Evolutionary conservation across 2,797 vertebrate genomes (phyloP), one percentile per base, ranked within the genome.

Genomic region (Hippocampus kuda): DNA sequence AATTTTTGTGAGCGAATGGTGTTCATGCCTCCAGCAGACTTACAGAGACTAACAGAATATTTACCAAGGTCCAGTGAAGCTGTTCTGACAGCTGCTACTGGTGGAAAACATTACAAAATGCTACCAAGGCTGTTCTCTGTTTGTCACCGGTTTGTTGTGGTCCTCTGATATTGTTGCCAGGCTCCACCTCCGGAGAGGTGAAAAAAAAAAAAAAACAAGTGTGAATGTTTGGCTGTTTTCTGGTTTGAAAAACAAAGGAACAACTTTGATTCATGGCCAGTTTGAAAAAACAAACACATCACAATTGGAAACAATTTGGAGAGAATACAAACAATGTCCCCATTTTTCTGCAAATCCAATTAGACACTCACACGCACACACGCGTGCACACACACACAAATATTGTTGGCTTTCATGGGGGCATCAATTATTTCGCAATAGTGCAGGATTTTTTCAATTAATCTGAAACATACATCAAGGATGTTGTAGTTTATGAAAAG

Each of bases 271-370:
- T 69, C 75, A 38, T 61, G 62, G 79, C 71, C 81, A 82, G 76
- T 74, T 75, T 75, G 49, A 77, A 70, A 79, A 77, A 81, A 79
- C 72, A 80, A 81, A 64, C 12, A 64, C 22, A 85, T 78, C 68
- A 78, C 81, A 84, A 81, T 70, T 76, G 72, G 75, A 84, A 79
- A 77, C 78, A 77, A 82, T 83, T 81, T 85, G 66, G 63, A 78
- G 66, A 70, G 68, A 81, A 77, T 60, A 78, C 66, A 81, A 82
- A 73, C 61, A 75, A 72, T 69, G 66, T 78, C 70, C 67, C 59
- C 30, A 71, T 81, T 82, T 84, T 38, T 71, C 74, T 75, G 69
- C 70, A 72, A 77, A 78, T 82, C 70, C 70, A 83, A 88, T 82
- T 81, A 80, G 71, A 78, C 72, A 78, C 67, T 7, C 34, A 38